phyloP scores from a whole-genome alignment of 2,888 invertebrate species.

The Scaptomyza parva region DNA sequence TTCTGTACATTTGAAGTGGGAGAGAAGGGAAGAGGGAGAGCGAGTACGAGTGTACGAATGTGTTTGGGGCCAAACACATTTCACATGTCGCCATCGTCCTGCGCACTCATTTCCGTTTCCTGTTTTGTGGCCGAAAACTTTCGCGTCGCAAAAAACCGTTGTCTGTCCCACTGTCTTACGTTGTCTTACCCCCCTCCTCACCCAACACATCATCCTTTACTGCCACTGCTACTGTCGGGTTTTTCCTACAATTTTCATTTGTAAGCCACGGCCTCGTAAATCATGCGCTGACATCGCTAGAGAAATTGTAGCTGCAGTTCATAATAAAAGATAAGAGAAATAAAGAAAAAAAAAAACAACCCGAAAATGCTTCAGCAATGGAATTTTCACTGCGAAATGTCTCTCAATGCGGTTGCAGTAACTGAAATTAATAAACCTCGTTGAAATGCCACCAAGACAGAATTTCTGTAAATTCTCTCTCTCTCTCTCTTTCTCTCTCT shows the following conservation, averaged over 20 bases:
- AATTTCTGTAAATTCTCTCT: neutral
- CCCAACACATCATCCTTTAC: neutral
- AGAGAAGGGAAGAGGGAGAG: too few relatives aligned
- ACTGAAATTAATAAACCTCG: constrained; percentile 69
- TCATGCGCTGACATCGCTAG: constrained; percentile 73
- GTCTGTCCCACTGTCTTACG: constrained; percentile 43
- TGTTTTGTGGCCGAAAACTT: constrained; percentile 75
- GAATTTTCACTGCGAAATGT: constrained; percentile 50
- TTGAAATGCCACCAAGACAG: constrained; percentile 26
- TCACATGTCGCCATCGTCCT: constrained; percentile 75
- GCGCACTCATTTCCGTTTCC: constrained; percentile 78
- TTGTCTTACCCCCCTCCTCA: neutral
- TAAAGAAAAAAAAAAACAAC: too few relatives aligned
- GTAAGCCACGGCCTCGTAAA: constrained; percentile 70
- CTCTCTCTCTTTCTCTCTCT: too few relatives aligned
- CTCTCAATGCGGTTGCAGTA: constrained; percentile 33
- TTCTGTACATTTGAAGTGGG: neutral
- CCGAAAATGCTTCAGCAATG: constrained; percentile 43
- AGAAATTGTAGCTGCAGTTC: constrained; percentile 76
- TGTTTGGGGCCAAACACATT: constrained; percentile 61
- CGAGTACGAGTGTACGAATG: neutral
- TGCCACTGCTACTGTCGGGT: constrained; percentile 19
- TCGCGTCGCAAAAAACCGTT: constrained; percentile 64
- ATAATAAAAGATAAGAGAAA: constrained; percentile 72
- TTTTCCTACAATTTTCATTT: constrained; percentile 76